A percentile compares a stretch with the other conserved stretches of the same genome.
Evolutionary conservation across 2,888 invertebrate species (phyloP).

Genomic region (Furcula furcula): DNA sequence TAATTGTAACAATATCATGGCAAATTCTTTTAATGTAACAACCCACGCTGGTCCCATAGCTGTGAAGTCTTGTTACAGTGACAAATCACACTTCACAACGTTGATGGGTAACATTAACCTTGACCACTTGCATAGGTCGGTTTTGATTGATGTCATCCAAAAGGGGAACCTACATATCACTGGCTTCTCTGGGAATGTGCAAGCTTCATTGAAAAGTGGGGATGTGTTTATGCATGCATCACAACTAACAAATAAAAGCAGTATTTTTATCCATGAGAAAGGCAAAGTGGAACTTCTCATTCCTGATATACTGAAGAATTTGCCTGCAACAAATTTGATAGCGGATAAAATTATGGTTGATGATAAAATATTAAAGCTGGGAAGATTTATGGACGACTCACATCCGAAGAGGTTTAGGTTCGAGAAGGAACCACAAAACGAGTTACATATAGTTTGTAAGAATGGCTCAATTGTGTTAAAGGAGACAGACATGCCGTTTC

Average conservation of each 20-base stretch:
- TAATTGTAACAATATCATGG: conserved; percentile 70
- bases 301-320: conserved; percentile 62
- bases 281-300: conserved; percentile 73
- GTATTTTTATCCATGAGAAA: conserved; percentile 77
- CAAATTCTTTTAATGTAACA: conserved; percentile 54
- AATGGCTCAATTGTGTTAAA: conserved; percentile 76
- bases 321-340: conserved; percentile 73
- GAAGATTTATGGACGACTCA: conserved; percentile 73
- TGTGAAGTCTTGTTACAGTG: conserved; percentile 73
- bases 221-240: conserved; percentile 73
- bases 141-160: conserved; percentile 72
- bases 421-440: conserved; percentile 66
- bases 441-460: conserved; percentile 75
- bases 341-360: conserved; percentile 75
- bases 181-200: conserved; percentile 67
- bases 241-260: conserved; percentile 67
- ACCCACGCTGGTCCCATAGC: conserved; percentile 68
- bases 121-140: conserved; percentile 63
- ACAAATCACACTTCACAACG: conserved; percentile 72
- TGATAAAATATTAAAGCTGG: conserved; percentile 67
- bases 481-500: conserved; percentile 65
- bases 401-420: conserved; percentile 72
- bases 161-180: conserved; percentile 69
- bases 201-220: conserved; percentile 73
- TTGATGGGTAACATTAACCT: conserved; percentile 69